Evolutionary conservation across 2,888 invertebrate genomes (phyloP).

Genomic region (Gymnoscelis rufifasciata): DNA sequence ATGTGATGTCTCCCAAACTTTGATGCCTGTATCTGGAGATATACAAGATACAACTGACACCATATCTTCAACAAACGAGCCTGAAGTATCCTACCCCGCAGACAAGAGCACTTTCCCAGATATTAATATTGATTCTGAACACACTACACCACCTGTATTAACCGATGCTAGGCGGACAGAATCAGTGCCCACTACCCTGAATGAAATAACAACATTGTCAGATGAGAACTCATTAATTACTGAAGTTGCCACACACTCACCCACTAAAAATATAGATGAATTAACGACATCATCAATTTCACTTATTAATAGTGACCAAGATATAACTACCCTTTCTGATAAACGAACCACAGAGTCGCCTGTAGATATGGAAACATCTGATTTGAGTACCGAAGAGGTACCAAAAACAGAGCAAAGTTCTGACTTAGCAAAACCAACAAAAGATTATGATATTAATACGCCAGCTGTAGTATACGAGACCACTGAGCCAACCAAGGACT

Average conservation of each 20-base stretch:
- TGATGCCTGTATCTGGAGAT: constrained; percentile 2
- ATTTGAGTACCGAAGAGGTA: neutral
- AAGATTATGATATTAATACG: constrained; percentile 5
- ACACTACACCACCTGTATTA: constrained; percentile 9
- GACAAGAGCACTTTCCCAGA: constrained; percentile 9
- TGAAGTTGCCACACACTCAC: constrained; percentile 1
- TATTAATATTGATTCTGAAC: constrained; percentile 11
- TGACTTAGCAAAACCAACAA: neutral
- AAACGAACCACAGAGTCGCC: constrained; percentile 11
- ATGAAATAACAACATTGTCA: constrained; percentile 11
- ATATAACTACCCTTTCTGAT: constrained; percentile 2
- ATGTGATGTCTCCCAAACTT: neutral
- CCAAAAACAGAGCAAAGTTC: neutral
- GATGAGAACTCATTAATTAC: constrained; percentile 9
- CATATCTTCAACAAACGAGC: constrained; percentile 7
- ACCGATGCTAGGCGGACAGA: constrained; percentile 13
- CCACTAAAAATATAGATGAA: constrained; percentile 3
- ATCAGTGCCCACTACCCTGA: constrained; percentile 2
- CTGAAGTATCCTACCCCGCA: neutral
- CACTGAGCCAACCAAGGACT: neutral
- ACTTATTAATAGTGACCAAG: neutral
- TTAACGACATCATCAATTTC: constrained; percentile 2
- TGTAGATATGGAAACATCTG: constrained; percentile 6
- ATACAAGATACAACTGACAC: constrained; percentile 4
- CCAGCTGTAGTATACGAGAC: constrained; percentile 1